A percentile compares a stretch with the other conserved stretches of the same genome.
Conservation (phyloP, 2,797 vertebrate species). For the Rhynchotus rufescens region DNA sequence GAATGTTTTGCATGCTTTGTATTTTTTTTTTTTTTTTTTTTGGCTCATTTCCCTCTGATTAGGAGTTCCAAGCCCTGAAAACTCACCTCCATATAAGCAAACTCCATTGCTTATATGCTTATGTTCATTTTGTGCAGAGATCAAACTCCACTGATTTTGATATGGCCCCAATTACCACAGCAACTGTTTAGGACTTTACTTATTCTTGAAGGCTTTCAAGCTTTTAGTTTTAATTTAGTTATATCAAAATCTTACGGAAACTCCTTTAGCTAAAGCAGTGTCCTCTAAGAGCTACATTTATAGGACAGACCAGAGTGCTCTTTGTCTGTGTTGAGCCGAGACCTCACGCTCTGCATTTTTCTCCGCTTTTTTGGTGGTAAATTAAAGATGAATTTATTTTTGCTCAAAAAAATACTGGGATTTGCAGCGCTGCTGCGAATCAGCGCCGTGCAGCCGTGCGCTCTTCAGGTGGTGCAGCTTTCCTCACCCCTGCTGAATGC, state of each 20-base stretch:
- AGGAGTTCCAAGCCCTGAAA: not conserved
- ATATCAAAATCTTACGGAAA: not conserved
- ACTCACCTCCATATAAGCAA: too few species aligned
- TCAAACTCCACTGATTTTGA: not conserved
- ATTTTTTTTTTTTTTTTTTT: not conserved
- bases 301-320: not conserved
- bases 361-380: not conserved
- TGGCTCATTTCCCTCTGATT: not conserved
- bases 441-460: not conserved
- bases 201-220: not conserved
- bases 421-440: not conserved
- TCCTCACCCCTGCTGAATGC: not conserved
- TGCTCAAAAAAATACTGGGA: not conserved
- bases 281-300: not conserved
- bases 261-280: not conserved
- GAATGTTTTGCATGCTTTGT: not conserved
- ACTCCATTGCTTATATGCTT: not conserved
- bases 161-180: not conserved
- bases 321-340: not conserved
- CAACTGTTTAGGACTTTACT: not conserved
- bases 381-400: not conserved
- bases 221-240: not conserved
- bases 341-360: not conserved
- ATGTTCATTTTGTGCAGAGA: not conserved
- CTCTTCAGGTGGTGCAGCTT: not conserved